Percentiles rank a stretch among this genome's conserved stretches.
These are phyloP conservation scores for Benthosema pterotum DNA, from an alignment of 2,797 vertebrate species.

Conservation along the genomic window DNA sequence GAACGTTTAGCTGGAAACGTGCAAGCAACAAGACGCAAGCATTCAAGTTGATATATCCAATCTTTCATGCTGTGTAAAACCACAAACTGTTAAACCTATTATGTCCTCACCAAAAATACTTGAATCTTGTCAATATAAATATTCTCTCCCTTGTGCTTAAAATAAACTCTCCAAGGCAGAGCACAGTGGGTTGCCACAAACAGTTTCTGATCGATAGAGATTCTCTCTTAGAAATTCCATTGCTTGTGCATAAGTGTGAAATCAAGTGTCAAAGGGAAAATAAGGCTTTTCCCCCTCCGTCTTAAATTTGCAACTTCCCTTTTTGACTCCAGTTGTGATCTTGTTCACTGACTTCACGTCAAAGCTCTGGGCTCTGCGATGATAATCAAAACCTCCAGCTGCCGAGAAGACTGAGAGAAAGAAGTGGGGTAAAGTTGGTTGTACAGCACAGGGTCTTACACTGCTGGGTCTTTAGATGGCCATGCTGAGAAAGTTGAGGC, in stretches of 20 bases:
- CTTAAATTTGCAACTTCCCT: constrained; percentile 54
- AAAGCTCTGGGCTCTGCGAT: constrained; percentile 50
- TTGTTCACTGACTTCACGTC: constrained; percentile 50
- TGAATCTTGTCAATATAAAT: constrained; percentile 17
- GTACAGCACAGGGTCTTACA: constrained; percentile 59
- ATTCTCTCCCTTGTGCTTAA: constrained; percentile 14
- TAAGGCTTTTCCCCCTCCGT: not conserved
- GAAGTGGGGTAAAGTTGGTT: constrained; percentile 22
- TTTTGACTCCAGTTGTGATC: constrained; percentile 41
- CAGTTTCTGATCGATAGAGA: not conserved
- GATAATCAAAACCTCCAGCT: constrained; percentile 63
- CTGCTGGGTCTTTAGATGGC: constrained; percentile 72
- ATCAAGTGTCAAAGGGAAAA: constrained; percentile 9
- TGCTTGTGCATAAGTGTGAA: constrained; percentile 3
- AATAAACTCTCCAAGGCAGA: not conserved
- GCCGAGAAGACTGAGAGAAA: constrained; percentile 50
- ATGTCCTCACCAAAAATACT: constrained; percentile 28
- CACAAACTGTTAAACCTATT: constrained; percentile 44
- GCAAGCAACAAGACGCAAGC: constrained; percentile 19
- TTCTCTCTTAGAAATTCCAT: constrained; percentile 7
- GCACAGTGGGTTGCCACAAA: not conserved
- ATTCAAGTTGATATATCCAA: constrained; percentile 37
- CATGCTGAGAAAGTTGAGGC: constrained; percentile 67
- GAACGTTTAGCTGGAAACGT: not conserved
- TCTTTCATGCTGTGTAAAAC: constrained; percentile 45